Evolutionary conservation across 1,140 invertebrate genomes (phyloP).

Genomic region (Bombus picipes): DNA sequence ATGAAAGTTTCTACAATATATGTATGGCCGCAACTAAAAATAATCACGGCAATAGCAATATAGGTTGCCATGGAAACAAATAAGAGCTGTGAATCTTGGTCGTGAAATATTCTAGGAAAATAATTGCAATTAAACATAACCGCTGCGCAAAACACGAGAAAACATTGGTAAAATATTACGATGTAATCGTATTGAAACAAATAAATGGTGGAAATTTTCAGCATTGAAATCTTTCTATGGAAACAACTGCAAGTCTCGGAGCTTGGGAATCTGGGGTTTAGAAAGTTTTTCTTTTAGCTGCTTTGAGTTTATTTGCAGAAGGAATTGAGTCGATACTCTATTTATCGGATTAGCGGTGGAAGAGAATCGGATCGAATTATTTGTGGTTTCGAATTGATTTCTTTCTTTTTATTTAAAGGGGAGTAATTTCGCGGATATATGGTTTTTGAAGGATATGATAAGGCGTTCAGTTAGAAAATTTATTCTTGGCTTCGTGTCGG

Average conservation of each 20-base stretch:
- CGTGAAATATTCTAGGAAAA: too few relatives aligned
- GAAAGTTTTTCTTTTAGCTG: not conserved
- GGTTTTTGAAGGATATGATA: not conserved
- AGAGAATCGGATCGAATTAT: not conserved
- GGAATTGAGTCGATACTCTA: not conserved
- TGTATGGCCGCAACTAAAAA: too few relatives aligned
- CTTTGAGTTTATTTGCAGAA: not conserved
- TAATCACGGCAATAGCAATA: too few relatives aligned
- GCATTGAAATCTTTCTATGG: too few relatives aligned
- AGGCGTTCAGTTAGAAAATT: not conserved
- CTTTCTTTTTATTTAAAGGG: not conserved
- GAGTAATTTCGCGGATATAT: not conserved
- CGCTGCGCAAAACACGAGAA: too few relatives aligned
- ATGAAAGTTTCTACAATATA: too few relatives aligned
- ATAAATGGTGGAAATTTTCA: too few relatives aligned
- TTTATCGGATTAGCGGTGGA: not conserved
- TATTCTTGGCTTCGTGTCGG: not conserved
- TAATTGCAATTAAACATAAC: too few relatives aligned
- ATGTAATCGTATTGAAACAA: too few relatives aligned
- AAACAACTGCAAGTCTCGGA: not conserved
- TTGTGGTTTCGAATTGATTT: not conserved
- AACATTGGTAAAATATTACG: too few relatives aligned
- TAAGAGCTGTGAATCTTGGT: too few relatives aligned
- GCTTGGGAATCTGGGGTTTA: not conserved
- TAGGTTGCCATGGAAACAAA: too few relatives aligned